Evolutionary conservation across 1,140 invertebrate species (phyloP).

Genomic region (Drosophila watanabei): DNA sequence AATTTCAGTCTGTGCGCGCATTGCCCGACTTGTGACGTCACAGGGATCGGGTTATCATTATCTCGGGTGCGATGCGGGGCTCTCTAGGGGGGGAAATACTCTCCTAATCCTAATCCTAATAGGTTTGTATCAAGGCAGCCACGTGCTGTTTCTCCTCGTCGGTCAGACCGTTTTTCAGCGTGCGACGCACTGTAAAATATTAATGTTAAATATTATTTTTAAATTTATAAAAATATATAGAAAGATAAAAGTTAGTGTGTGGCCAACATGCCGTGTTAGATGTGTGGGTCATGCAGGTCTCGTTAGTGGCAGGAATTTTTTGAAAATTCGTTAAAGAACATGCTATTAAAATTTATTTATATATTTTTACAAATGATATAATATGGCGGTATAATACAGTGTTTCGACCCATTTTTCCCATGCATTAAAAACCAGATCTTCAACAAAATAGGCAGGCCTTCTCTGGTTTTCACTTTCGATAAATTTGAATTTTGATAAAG

Average conservation of each 20-base stretch:
- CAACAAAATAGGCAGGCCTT: slow-evolving; percentile 18
- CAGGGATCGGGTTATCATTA: slow-evolving; percentile 47
- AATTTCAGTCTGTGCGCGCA: slow-evolving; percentile 80
- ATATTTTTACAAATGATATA: slow-evolving; percentile 20
- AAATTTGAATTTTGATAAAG: background rate
- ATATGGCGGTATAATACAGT: slow-evolving; percentile 3
- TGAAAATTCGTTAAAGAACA: slow-evolving; percentile 38
- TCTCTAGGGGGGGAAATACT: slow-evolving; percentile 7
- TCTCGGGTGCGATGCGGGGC: slow-evolving; percentile 20
- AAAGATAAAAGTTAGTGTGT: slow-evolving; percentile 10
- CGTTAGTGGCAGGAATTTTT: slow-evolving; percentile 35
- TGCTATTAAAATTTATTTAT: slow-evolving; percentile 25
- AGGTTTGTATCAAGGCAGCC: slow-evolving; percentile 84
- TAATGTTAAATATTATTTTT: slow-evolving; percentile 3
- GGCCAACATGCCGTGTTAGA: slow-evolving; percentile 14
- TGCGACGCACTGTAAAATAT: slow-evolving; percentile 90
- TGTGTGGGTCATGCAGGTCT: slow-evolving; percentile 43
- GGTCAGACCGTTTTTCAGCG: slow-evolving; percentile 93
- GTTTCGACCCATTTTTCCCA: background rate
- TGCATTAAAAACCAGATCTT: slow-evolving; percentile 15
- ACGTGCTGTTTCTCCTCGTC: slow-evolving; percentile 90
- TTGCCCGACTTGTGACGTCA: slow-evolving; percentile 78
- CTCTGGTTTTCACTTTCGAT: background rate
- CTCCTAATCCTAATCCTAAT: slow-evolving; percentile 64
- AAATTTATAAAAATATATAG: no score